phyloP scores from a whole-genome alignment of 1,140 invertebrate genomes.

The Diorhabda carinulata region DNA sequence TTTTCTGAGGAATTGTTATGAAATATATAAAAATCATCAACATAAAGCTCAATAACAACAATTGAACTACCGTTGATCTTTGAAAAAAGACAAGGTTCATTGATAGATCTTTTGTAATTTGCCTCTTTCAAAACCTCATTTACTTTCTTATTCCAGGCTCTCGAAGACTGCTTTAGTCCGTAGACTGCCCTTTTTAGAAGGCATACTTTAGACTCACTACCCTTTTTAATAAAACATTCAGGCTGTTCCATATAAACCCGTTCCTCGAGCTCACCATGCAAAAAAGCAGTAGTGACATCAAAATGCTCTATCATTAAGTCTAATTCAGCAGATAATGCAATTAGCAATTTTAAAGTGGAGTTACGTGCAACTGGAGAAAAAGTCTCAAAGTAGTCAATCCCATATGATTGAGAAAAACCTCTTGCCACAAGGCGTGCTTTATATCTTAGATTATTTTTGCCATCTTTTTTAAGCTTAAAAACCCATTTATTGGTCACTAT shows the following conservation, averaged over 20 bases:
- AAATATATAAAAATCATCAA: conserved; percentile 44
- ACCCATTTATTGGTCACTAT: background rate
- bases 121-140: conserved; percentile 43
- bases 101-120: conserved; percentile 35
- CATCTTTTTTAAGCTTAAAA: background rate
- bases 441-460: background rate
- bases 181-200: conserved; percentile 40
- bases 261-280: conserved; percentile 23
- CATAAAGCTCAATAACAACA: conserved; percentile 39
- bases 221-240: conserved; percentile 16
- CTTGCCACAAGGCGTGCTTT: background rate
- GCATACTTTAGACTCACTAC: conserved; percentile 36
- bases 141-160: too few species aligned
- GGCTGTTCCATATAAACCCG: conserved; percentile 31
- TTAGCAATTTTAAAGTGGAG: conserved; percentile 42
- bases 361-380: conserved; percentile 38
- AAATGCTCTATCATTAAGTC: conserved; percentile 32
- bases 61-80: conserved; percentile 31
- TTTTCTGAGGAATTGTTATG: conserved; percentile 32
- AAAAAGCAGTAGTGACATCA: conserved; percentile 33
- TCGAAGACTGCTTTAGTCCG: too few species aligned
- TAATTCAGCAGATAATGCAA: conserved; percentile 40
- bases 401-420: background rate
- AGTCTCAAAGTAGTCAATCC: background rate
- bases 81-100: conserved; percentile 42